Evolutionary conservation across 2,113 vertebrate species (phyloP).

Genomic region (Prionailurus bengalensis): DNA sequence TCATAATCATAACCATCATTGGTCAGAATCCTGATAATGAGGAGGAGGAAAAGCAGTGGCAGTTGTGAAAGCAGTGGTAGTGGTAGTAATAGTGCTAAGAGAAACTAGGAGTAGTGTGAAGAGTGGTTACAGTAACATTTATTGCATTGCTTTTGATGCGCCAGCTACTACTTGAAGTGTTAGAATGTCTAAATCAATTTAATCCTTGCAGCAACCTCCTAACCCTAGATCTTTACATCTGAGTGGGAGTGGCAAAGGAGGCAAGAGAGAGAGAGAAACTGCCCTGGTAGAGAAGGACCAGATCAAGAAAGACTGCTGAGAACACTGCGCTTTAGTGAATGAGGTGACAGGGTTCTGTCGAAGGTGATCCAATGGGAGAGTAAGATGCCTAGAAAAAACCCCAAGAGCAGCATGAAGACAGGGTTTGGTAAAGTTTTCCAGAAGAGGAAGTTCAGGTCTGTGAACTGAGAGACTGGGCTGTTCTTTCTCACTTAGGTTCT

Average conservation of each 20-base stretch:
- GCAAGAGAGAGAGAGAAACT: not conserved
- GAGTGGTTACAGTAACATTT: not conserved
- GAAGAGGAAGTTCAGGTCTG: not conserved
- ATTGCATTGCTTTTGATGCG: not conserved
- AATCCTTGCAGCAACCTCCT: not conserved
- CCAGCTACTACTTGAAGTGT: not conserved
- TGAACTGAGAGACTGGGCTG: not conserved
- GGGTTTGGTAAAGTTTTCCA: not conserved
- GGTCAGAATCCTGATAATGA: not conserved
- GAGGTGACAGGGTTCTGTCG: not conserved
- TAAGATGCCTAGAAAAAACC: not conserved
- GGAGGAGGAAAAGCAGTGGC: not conserved
- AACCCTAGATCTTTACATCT: not conserved
- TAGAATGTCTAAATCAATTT: not conserved
- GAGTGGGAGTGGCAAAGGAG: not conserved
- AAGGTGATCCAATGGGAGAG: not conserved
- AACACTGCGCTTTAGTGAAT: not conserved
- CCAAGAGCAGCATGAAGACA: not conserved
- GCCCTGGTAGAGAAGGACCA: not conserved
- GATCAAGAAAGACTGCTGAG: not conserved
- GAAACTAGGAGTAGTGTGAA: not conserved
- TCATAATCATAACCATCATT: not conserved
- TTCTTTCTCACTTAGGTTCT: not conserved
- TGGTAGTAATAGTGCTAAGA: not conserved
- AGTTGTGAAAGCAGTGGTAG: not conserved